Evolutionary conservation across 2,888 invertebrate genomes (phyloP).

Genomic region (Hypolimnas misippus): DNA sequence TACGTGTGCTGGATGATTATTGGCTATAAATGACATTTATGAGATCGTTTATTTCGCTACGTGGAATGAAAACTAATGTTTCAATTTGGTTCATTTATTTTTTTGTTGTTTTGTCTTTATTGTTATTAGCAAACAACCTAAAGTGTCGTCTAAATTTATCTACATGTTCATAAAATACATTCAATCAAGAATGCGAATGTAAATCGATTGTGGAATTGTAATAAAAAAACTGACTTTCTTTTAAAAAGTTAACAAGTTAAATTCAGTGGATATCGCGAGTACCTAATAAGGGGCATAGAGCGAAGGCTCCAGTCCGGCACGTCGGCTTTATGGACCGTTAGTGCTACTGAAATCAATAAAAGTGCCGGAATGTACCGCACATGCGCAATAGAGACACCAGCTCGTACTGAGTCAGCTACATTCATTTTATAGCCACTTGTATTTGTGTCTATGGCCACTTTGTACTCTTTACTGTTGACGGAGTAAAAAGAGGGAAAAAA

Average conservation of each 20-base stretch:
- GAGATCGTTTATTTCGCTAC: conserved; percentile 61
- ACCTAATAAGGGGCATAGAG: conserved; percentile 80
- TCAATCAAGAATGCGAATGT: not conserved
- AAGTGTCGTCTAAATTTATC: not conserved
- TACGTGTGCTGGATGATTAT: conserved; percentile 81
- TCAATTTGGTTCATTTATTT: not conserved
- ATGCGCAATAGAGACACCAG: conserved; percentile 73
- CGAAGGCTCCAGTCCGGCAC: conserved; percentile 77
- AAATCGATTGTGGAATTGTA: not conserved
- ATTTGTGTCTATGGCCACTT: conserved; percentile 81
- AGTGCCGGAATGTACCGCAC: conserved; percentile 85
- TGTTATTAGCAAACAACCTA: not conserved
- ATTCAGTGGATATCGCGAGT: conserved; percentile 74
- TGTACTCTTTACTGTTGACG: conserved; percentile 77
- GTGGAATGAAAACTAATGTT: conserved; percentile 46
- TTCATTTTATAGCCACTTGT: conserved; percentile 83
- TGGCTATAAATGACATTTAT: conserved; percentile 67
- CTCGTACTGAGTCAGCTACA: conserved; percentile 80
- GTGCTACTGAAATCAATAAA: conserved; percentile 89
- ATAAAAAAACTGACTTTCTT: conserved; percentile 19
- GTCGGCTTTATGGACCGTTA: conserved; percentile 85
- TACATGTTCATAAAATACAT: not conserved
- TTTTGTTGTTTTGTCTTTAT: not conserved
- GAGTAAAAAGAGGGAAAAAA: conserved; percentile 69
- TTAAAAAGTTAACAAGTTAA: conserved; percentile 76